These are phyloP conservation scores for Lochmaea crataegi DNA, from an alignment of 2,888 invertebrate species.

Conservation along the genomic window DNA sequence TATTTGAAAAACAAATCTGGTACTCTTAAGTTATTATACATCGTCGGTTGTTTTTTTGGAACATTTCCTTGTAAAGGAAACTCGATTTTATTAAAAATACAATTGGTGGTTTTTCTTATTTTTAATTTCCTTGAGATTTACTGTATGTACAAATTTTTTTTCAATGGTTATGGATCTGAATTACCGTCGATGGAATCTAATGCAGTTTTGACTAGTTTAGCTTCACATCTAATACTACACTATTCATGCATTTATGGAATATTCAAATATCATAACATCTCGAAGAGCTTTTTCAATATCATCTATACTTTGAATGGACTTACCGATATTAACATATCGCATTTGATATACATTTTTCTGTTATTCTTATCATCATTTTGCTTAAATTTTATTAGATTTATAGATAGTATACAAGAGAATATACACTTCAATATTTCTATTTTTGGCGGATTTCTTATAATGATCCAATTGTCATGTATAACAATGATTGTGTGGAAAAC, in stretches of 20 bases:
- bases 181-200: neutral
- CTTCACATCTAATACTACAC: neutral
- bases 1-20: neutral
- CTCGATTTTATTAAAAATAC: neutral
- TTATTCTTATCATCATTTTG: neutral
- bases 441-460: neutral
- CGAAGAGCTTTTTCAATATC: neutral
- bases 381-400: neutral
- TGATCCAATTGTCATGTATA: neutral
- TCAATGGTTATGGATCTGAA: fast-evolving
- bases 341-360: neutral
- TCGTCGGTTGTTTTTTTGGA: neutral
- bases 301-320: neutral
- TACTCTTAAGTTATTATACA: slow-evolving; percentile 2
- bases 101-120: neutral
- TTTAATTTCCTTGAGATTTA: neutral
- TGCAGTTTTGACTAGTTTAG: neutral
- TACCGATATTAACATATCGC: neutral
- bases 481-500: neutral
- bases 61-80: neutral
- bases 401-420: neutral
- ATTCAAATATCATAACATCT: neutral
- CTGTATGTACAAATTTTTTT: neutral
- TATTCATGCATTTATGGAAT: neutral
- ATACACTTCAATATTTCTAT: fast-evolving